Evolutionary conservation across 1,140 invertebrate genomes (phyloP), one percentile per base, ranked within the genome.

Genomic region (Sarcophaga peregrina): DNA sequence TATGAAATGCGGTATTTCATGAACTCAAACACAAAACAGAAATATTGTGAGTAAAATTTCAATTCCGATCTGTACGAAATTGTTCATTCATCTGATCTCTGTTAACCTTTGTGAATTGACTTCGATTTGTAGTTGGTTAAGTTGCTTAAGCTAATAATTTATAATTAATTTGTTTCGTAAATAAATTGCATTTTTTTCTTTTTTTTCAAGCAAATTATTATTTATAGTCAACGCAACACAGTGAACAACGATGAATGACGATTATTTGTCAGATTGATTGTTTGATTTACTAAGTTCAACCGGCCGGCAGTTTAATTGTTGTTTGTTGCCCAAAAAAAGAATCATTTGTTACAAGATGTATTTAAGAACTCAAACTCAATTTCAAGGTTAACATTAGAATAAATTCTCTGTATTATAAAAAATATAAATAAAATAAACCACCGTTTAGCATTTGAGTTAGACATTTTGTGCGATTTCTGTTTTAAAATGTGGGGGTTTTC

Each of bases 101-200:
- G 50, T 68, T 68, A 68, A 68, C 62, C 62, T 68, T n/a, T 68
- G 17, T n/a, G 17, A 68, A 68, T 68, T 68, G 62, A 68, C 62
- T 68, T 8, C 17, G 17, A 5, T 68, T 37, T 37, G 25, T 1
- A 37, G 25, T 37, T 37, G 25, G 25, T 37, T 37, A 37, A 37
- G 25, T 37, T 37, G 25, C 25, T 37, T 68, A 68, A 68, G 62
- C 20, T 68, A 9, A 20, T 68, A 68, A 68, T 68, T 68, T 68
- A 68, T 68, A 68, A 68, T 68, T 68, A 68, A 68, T 68, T 20
- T 68, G n/a, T 20, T 68, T 68, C 20, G 62, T 68, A 37, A 37
- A 37, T 37, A 37, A 37, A 37, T 37, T 37, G 25, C 25, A 37
- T 37, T 37, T 4, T 4, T 37, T 37, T 37, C n/a, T 37, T 37